A percentile compares a stretch with the other conserved stretches of the same genome.
phyloP scores from a whole-genome alignment of 2,797 vertebrate species.

The Heteromormyrus szaboi region DNA sequence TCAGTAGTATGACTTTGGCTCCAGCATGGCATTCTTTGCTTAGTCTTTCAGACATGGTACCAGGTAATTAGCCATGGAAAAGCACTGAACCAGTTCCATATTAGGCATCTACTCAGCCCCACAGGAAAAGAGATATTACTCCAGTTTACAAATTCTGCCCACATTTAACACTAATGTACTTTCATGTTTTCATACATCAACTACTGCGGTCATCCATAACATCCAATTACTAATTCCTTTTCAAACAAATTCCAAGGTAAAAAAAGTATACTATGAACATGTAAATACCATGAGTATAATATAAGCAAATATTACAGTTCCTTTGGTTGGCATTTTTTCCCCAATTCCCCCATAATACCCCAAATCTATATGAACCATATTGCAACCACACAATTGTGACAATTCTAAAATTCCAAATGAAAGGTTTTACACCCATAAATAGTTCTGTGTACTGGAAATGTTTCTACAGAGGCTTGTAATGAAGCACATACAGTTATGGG shows the following conservation, averaged over 20 bases:
- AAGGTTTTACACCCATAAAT: background rate
- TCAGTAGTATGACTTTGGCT: slow-evolving; percentile 33
- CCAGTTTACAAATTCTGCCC: background rate
- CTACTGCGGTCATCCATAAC: background rate
- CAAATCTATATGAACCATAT: background rate
- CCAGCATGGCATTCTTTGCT: background rate
- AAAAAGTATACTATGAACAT: background rate
- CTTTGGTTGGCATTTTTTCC: background rate
- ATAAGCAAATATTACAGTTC: background rate
- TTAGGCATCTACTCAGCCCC: background rate
- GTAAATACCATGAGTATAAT: background rate
- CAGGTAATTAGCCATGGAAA: background rate
- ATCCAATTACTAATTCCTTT: background rate
- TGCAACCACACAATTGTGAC: background rate
- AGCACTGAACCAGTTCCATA: background rate
- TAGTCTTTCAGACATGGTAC: slow-evolving; percentile 17
- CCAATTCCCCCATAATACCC: background rate
- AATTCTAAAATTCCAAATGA: background rate
- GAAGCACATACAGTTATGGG: background rate
- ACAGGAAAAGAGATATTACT: slow-evolving; percentile 17
- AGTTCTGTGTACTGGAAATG: background rate
- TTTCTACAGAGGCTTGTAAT: background rate
- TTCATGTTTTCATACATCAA: background rate
- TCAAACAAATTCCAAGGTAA: background rate
- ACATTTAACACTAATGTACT: background rate